Evolutionary conservation across 2,888 invertebrate genomes (phyloP).

Genomic region (Piscicola geometra): DNA sequence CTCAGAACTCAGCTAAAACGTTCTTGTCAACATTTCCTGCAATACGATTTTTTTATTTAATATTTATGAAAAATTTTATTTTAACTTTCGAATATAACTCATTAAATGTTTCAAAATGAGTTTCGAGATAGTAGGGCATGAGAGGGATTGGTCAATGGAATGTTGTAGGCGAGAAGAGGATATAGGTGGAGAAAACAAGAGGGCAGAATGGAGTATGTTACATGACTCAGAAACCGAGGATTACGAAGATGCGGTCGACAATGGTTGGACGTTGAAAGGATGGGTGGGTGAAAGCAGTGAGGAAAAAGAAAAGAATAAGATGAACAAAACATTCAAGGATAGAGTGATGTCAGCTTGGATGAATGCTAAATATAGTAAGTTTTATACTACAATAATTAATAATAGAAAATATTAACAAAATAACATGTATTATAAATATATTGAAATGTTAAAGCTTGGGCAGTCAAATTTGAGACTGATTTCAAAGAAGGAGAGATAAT

Average conservation of each 20-base stretch:
- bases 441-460: not conserved
- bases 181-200: not conserved
- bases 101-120: not conserved
- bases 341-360: constrained; percentile 82
- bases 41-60: no score
- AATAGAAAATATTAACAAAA: not conserved
- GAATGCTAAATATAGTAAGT: constrained; percentile 77
- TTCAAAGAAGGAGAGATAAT: constrained; percentile 23
- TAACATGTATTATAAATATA: not conserved
- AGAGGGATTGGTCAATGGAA: not conserved
- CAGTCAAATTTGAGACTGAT: not conserved
- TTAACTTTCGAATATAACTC: not conserved
- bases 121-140: not conserved
- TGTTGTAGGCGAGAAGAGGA: not conserved
- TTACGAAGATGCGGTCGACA: constrained; percentile 14
- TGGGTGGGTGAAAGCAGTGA: constrained; percentile 1
- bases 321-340: constrained; percentile 69
- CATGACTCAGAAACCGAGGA: constrained; percentile 8
- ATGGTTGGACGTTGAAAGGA: constrained; percentile 14
- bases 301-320: constrained; percentile 34
- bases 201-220: not conserved
- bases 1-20: no score
- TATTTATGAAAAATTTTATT: not conserved
- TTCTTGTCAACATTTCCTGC: no score
- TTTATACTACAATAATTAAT: not conserved